Conservation (phyloP, 2,113 vertebrate genomes). For the Limnothrissa miodon region DNA sequence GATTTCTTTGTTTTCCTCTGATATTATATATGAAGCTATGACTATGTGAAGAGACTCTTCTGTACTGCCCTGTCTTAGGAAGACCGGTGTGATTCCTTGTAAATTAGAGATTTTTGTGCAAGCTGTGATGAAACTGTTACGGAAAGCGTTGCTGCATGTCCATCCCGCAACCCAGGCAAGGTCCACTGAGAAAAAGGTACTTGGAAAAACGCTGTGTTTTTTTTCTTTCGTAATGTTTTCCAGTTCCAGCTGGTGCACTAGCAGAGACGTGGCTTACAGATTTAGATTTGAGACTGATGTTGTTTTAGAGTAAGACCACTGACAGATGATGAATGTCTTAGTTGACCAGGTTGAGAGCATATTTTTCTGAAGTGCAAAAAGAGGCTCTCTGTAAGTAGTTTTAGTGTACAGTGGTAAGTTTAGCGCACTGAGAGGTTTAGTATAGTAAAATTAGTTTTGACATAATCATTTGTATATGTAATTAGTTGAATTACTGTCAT, state of each 20-base stretch:
- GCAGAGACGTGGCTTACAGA: neutral
- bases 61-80: neutral
- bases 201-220: constrained; percentile 1
- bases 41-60: neutral
- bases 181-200: neutral
- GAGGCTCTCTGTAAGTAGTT: neutral
- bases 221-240: neutral
- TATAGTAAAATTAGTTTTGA: too few species aligned
- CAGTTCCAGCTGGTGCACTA: neutral
- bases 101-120: neutral
- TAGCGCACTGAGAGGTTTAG: too few species aligned
- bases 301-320: neutral
- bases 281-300: neutral
- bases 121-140: neutral
- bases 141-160: neutral
- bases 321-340: neutral
- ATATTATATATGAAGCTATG: neutral
- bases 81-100: neutral
- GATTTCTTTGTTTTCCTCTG: neutral
- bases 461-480: neutral
- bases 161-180: neutral
- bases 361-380: too few species aligned
- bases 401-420: neutral
- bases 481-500: neutral
- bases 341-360: too few species aligned